Evolutionary conservation across 2,797 vertebrate genomes (phyloP).

Genomic region (Tapera naevia): DNA sequence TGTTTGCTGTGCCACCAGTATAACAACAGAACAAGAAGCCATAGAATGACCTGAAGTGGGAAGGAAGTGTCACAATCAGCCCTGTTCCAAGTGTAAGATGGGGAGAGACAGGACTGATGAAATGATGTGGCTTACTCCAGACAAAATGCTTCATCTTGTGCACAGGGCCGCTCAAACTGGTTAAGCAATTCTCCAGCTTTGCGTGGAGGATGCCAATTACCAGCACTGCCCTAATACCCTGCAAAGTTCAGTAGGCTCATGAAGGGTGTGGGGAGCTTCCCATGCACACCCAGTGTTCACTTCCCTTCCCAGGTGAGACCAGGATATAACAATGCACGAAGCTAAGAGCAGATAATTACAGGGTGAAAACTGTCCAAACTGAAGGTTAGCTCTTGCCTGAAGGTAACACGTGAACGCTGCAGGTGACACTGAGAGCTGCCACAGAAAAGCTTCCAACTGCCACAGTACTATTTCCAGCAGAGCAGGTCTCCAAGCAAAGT

Average conservation of each 20-base stretch:
- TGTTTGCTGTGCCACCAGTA: neutral
- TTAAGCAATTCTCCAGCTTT: neutral
- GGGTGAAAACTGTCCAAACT: constrained; percentile 25
- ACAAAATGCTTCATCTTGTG: neutral
- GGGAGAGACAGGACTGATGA: neutral
- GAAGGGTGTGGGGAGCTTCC: constrained; percentile 47
- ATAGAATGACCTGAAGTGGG: neutral
- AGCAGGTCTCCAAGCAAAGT: neutral
- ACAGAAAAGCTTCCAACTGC: neutral
- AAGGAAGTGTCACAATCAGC: neutral
- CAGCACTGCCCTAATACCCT: constrained; percentile 15
- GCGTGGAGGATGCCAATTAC: neutral
- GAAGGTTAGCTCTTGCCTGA: constrained; percentile 13
- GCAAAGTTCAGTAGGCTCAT: constrained; percentile 18
- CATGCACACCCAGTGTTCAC: constrained; percentile 43
- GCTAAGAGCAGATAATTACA: constrained; percentile 40
- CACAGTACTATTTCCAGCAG: neutral
- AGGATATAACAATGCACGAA: constrained; percentile 26
- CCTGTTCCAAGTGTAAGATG: neutral
- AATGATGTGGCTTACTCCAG: neutral
- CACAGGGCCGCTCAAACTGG: neutral
- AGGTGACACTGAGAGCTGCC: neutral
- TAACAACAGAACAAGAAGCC: neutral
- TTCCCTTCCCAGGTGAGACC: constrained; percentile 30
- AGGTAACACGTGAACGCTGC: neutral